Percentiles rank a stretch among this genome's conserved stretches.
phyloP scores from a whole-genome alignment of 2,797 vertebrate genomes.

The Lutjanus argentimaculatus region DNA sequence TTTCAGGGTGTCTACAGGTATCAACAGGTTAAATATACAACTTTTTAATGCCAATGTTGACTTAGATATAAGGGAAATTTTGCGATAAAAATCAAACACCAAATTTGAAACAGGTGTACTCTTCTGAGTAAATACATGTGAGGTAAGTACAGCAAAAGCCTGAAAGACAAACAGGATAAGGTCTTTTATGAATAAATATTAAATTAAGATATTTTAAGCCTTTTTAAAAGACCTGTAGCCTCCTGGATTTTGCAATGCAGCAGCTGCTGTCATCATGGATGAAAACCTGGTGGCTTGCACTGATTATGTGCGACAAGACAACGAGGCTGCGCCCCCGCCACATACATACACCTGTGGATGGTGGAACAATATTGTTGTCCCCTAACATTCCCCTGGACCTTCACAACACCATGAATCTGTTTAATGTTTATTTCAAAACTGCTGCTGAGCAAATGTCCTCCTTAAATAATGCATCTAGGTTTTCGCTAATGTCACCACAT shows the following conservation, averaged over 20 bases:
- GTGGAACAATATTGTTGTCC: not conserved
- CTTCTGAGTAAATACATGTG: too few relatives aligned
- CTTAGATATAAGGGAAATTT: too few relatives aligned
- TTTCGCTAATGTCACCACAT: constrained; percentile 1
- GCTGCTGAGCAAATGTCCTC: not conserved
- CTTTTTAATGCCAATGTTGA: too few relatives aligned
- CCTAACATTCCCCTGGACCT: constrained; percentile 13
- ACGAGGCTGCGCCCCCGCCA: not conserved
- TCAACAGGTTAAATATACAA: too few relatives aligned
- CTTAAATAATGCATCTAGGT: not conserved
- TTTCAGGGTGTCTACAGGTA: too few relatives aligned
- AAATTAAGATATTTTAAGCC: too few relatives aligned
- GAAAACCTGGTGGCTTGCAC: not conserved
- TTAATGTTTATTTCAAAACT: not conserved
- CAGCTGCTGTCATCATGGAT: not conserved
- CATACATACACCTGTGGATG: constrained; percentile 56
- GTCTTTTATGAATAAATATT: too few relatives aligned
- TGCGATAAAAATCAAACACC: too few relatives aligned
- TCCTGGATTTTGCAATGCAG: not conserved
- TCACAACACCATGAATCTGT: constrained; percentile 23
- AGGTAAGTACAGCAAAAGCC: too few relatives aligned
- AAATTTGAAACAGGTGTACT: too few relatives aligned
- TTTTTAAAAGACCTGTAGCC: too few relatives aligned
- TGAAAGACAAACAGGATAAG: too few relatives aligned
- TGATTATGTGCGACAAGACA: constrained; percentile 16